Percentiles rank a stretch among this genome's conserved stretches.
phyloP scores from a whole-genome alignment of 64 coral and sea anemone species.

The Montipora sp. region DNA sequence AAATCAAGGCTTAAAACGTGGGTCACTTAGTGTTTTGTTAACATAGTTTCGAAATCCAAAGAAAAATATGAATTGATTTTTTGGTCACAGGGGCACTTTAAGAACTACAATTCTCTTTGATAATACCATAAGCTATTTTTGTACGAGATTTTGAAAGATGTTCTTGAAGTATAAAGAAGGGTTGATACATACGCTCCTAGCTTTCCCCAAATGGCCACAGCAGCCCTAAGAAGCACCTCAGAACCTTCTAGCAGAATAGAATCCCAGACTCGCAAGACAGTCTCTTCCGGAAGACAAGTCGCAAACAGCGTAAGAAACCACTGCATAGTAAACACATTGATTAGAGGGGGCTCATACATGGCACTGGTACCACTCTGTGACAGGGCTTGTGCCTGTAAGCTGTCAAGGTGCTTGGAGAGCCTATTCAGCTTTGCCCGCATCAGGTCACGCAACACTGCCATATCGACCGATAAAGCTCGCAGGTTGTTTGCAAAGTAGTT shows the following conservation, averaged over 20 bases:
- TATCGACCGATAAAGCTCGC: slow-evolving; percentile 93
- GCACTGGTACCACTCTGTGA: slow-evolving; percentile 73
- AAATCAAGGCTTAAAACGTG: no score
- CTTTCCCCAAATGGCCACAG: slow-evolving; percentile 96
- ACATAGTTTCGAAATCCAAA: no score
- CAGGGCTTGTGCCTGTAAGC: slow-evolving; percentile 84
- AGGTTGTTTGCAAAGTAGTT: slow-evolving; percentile 99
- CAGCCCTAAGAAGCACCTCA: slow-evolving; percentile 90
- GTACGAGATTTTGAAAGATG: neutral
- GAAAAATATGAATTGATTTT: no score
- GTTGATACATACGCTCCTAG: slow-evolving; percentile 79
- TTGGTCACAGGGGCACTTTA: neutral
- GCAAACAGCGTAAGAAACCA: slow-evolving; percentile 99
- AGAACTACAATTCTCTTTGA: no score
- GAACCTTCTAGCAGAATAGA: slow-evolving; percentile 95
- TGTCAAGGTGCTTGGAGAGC: slow-evolving; percentile 87
- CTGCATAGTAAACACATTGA: slow-evolving; percentile 99
- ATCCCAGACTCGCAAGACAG: slow-evolving; percentile 97
- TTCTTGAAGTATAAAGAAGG: neutral
- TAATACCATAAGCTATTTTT: neutral
- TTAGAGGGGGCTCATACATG: slow-evolving; percentile 94
- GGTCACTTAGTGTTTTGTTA: no score
- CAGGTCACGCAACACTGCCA: slow-evolving; percentile 93
- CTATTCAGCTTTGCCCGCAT: slow-evolving; percentile 85
- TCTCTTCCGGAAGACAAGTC: slow-evolving; percentile 92